A percentile compares a stretch with the other conserved stretches of the same genome.
These are phyloP conservation scores for Phataginus tricuspis DNA, from an alignment of 2,797 vertebrate species.

Conservation along the genomic window DNA sequence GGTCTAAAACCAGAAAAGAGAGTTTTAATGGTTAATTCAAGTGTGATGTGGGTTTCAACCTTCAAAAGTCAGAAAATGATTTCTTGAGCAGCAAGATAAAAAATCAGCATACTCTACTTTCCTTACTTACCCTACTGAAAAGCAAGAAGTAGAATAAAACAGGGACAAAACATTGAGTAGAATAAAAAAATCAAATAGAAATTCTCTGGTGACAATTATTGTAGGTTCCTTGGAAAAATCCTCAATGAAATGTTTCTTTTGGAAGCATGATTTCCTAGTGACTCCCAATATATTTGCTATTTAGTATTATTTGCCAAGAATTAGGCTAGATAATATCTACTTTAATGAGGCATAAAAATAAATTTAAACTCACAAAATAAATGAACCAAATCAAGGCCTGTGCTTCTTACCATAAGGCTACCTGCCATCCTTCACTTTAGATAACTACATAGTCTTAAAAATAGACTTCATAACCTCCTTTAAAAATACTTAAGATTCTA, in stretches of 20 bases:
- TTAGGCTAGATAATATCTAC: neutral
- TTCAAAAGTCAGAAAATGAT: constrained; percentile 41
- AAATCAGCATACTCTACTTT: neutral
- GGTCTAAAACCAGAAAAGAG: constrained; percentile 90
- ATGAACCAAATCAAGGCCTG: neutral
- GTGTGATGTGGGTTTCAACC: neutral
- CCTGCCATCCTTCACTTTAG: neutral
- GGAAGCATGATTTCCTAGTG: neutral
- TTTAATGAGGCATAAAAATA: constrained; percentile 35
- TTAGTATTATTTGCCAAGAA: constrained; percentile 16
- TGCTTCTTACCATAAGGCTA: neutral
- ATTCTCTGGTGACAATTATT: neutral
- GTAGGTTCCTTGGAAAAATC: neutral
- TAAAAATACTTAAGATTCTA: neutral
- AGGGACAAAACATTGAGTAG: neutral
- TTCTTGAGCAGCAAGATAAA: constrained; percentile 51
- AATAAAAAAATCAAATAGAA: neutral
- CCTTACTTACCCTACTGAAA: constrained; percentile 34
- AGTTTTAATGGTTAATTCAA: constrained; percentile 70
- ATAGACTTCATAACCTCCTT: neutral
- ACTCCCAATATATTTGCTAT: neutral
- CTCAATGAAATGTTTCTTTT: constrained; percentile 16
- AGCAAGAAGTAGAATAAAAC: neutral
- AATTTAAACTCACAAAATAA: neutral
- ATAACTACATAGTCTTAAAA: constrained; percentile 29